Base-by-base conservation (phyloP, 2,888 invertebrate genomes). In the Petrolisthes manimaculis region DNA sequence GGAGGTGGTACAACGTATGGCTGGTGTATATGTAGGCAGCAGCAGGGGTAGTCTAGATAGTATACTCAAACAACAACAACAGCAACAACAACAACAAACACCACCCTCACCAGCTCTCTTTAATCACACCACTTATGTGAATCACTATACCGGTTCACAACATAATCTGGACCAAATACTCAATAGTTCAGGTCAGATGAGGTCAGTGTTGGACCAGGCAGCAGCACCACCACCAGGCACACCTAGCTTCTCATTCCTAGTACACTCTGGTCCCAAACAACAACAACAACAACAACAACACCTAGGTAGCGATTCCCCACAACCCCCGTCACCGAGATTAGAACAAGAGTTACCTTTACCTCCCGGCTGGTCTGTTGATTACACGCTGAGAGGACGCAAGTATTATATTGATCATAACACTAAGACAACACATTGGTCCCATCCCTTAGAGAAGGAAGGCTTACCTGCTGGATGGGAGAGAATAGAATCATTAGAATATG, bases 331-430 rank as follows among this genome's bases (percentile, higher is more conserved):
- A 69, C 89, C 89, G 55, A 84, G 89, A 56, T 55, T 89, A 79
- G 89, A 89, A 77, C 89, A 96, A 93, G 97, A 97, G 92, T 94
- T 98, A 83, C 98, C 98, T 3, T 93, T 99, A 91, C 99, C 99
- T 0, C 97, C 97, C 0, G 99, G 99, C 4, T 99, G 99, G 99
- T 98, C 98, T 0, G 96, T 98, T 0, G 99, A 99, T 93, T 97
- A 97, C 93, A 99, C 99, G 1, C 94, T 98, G 90, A 95, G 98
- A 86, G 99, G 99, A 0, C 95, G 98, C 86, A 90, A 98, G 92
- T 98, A 99, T 94, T 99, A 98, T 93, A 98, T 99, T 93, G 99
- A 99, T 94, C 99, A 99, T 94, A 98, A 99, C 93, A 99, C 98
- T 0, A 98, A 99, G 94, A 99, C 99, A 1, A 99, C 99, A 1